These are phyloP conservation scores for Philopotamus ludificatus DNA, from an alignment of 1,140 invertebrate species.

Conservation along the genomic window DNA sequence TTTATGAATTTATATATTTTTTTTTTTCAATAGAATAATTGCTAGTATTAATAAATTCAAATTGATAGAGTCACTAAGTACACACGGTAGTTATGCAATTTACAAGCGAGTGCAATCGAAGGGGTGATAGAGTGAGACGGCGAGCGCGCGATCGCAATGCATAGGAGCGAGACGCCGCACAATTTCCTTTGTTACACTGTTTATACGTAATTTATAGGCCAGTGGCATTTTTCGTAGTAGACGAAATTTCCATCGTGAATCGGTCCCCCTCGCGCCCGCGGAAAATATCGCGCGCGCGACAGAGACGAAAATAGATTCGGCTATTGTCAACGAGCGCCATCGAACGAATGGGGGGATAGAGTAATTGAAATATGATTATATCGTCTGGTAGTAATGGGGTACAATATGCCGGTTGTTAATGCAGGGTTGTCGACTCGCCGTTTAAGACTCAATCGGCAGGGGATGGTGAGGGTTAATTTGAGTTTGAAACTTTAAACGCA, in stretches of 20 bases:
- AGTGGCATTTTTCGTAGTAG: neutral
- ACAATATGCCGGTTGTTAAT: slow-evolving; percentile 16
- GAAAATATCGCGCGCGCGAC: neutral
- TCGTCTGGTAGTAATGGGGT: slow-evolving; percentile 16
- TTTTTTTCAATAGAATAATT: too few species aligned
- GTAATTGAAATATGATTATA: slow-evolving; percentile 28
- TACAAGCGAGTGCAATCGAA: neutral
- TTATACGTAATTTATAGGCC: neutral
- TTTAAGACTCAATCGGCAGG: slow-evolving; percentile 2
- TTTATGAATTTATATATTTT: too few species aligned
- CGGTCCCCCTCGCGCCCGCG: neutral
- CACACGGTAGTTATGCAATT: neutral
- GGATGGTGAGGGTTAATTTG: neutral
- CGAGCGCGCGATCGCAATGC: neutral
- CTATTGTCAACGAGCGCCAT: neutral
- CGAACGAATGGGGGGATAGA: neutral
- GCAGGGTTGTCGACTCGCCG: slow-evolving; percentile 2
- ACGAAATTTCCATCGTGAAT: neutral
- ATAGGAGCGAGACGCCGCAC: neutral
- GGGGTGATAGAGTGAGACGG: neutral
- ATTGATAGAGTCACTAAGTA: too few species aligned
- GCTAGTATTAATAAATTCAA: too few species aligned
- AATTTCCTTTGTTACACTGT: neutral
- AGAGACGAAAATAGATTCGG: neutral
- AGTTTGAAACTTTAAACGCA: neutral